Conservation (phyloP, 2,797 vertebrate species). For the Parambassis ranga region DNA sequence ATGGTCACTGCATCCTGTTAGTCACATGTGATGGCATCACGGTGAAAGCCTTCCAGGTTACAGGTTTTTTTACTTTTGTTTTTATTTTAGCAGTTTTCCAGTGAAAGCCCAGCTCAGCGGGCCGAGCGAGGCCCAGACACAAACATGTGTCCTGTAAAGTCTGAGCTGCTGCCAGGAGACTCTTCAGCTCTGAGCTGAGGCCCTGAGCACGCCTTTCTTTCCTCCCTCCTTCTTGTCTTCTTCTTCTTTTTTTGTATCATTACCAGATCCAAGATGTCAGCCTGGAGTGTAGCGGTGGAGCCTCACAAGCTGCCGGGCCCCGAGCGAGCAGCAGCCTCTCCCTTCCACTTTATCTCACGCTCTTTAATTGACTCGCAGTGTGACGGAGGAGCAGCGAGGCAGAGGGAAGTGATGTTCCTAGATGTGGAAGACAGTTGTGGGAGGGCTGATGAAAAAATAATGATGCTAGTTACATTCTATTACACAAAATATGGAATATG, state of each 20-base stretch:
- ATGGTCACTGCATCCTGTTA: conserved; percentile 1
- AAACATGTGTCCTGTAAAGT: no score
- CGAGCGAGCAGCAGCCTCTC: background rate
- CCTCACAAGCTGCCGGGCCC: conserved; percentile 20
- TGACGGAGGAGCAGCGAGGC: conserved; percentile 27
- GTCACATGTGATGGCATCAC: background rate
- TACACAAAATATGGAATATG: conserved; percentile 57
- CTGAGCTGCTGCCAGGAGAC: background rate
- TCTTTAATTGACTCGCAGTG: conserved; percentile 69
- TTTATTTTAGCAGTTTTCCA: background rate
- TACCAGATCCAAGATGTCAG: background rate
- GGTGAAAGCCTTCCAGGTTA: background rate
- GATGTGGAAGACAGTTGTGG: conserved; percentile 65
- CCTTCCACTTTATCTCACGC: conserved; percentile 46
- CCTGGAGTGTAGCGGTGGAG: background rate
- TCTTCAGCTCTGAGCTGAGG: background rate
- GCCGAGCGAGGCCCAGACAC: no score
- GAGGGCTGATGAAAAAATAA: conserved; percentile 75
- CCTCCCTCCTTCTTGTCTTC: background rate
- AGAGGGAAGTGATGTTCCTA: conserved; percentile 60
- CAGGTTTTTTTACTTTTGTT: background rate
- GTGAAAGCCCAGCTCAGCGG: no score
- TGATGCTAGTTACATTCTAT: conserved; percentile 71
- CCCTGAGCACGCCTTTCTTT: background rate
- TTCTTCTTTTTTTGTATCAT: background rate